phyloP scores from a whole-genome alignment of 1,140 invertebrate species.

The Danaus melanippus region DNA sequence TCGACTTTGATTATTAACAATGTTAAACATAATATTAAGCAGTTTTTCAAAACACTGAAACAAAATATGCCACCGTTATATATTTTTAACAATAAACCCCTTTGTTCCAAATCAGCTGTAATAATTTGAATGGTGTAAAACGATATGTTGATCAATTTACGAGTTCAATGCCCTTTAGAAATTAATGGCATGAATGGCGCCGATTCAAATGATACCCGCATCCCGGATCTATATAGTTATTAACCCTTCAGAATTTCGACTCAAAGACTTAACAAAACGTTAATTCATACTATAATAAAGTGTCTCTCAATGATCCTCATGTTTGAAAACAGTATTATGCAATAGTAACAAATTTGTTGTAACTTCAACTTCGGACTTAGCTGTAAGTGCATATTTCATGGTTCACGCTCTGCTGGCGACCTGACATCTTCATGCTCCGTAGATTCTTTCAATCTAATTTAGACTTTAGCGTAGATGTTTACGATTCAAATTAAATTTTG shows the following conservation, averaged over 20 bases:
- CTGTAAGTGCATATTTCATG: constrained; percentile 41
- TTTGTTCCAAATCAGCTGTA: no score
- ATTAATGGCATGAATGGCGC: constrained; percentile 36
- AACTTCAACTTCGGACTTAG: constrained; percentile 16
- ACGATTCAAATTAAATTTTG: constrained; percentile 20
- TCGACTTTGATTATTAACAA: no score
- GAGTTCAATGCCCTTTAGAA: constrained; percentile 29
- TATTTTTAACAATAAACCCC: no score
- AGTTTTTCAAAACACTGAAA: constrained; percentile 3
- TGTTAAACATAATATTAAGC: no score
- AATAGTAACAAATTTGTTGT: no score
- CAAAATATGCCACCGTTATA: neutral
- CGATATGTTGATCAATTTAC: constrained; percentile 15
- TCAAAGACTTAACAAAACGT: no score
- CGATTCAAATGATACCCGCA: constrained; percentile 45
- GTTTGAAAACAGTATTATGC: no score
- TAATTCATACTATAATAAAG: no score
- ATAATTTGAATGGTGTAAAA: constrained; percentile 1
- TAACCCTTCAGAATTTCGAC: no score
- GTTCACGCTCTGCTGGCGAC: constrained; percentile 56
- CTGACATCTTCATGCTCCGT: constrained; percentile 42
- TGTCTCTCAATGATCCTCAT: no score
- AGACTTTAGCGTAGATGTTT: constrained; percentile 25
- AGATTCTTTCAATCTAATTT: constrained; percentile 21
- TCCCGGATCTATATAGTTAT: constrained; percentile 14